These are phyloP conservation scores for Alloscopus bannaensis DNA, from an alignment of 2,888 invertebrate species.

Conservation along the genomic window DNA sequence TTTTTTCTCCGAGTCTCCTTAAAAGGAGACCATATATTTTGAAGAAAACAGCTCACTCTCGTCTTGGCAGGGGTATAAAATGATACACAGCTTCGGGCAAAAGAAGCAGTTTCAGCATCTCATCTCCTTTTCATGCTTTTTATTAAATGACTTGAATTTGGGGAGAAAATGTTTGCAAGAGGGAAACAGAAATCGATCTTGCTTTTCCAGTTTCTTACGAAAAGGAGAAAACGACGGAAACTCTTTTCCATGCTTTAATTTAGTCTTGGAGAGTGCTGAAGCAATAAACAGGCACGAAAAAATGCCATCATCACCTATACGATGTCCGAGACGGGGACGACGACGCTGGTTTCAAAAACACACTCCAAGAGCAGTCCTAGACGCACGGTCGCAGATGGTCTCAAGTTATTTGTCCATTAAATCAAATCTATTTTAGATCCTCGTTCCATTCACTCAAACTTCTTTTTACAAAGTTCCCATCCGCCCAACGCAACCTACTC, in stretches of 20 bases:
- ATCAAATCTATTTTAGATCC: conserved; percentile 30
- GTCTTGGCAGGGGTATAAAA: not conserved
- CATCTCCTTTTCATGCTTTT: not conserved
- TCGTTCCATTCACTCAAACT: no score
- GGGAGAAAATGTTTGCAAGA: no score
- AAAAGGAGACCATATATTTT: no score
- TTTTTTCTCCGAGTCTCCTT: no score
- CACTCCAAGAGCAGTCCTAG: no score
- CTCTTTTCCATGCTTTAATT: conserved; percentile 6
- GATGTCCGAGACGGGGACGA: not conserved
- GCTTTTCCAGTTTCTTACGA: not conserved
- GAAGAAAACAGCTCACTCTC: no score
- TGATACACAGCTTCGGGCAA: not conserved
- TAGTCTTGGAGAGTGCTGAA: not conserved
- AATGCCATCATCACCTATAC: not conserved
- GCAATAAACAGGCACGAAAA: not conserved
- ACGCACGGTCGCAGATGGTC: conserved; percentile 19
- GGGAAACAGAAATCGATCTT: not conserved
- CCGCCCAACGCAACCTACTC: no score
- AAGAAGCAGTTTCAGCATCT: not conserved
- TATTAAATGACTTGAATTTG: not conserved
- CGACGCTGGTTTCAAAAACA: no score
- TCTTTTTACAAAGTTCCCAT: no score
- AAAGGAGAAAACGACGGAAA: no score
- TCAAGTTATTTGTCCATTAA: conserved; percentile 22